Conservation (phyloP, 2,888 invertebrate genomes). For the Nomada goodeniana region DNA sequence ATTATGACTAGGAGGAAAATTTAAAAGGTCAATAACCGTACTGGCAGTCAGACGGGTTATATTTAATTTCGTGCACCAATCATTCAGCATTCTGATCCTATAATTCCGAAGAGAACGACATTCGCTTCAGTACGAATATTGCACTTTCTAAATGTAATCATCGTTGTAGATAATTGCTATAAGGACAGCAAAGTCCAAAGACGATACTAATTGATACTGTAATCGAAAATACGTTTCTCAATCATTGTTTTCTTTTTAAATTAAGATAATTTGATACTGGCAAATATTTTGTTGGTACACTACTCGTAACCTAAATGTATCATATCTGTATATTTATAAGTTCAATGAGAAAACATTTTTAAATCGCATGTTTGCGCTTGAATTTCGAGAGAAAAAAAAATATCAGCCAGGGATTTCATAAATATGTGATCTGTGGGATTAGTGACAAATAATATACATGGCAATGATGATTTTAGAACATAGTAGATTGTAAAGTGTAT, state of each 20-base stretch:
- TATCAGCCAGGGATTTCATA: not conserved
- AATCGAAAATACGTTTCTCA: not conserved
- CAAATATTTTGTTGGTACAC: not conserved
- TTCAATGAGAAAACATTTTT: not conserved
- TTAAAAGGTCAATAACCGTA: conserved; percentile 17
- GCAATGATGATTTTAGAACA: too few relatives aligned
- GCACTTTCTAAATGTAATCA: conserved; percentile 9
- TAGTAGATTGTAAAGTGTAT: not conserved
- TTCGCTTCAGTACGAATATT: not conserved
- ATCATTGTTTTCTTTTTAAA: conserved; percentile 8
- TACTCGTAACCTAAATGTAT: not conserved
- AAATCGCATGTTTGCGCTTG: not conserved
- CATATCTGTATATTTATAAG: not conserved
- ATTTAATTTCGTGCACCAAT: conserved; percentile 28
- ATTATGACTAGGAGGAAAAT: conserved; percentile 1
- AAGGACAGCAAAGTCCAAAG: conserved; percentile 38
- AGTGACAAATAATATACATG: not conserved
- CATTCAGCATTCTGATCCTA: not conserved
- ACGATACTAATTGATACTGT: conserved; percentile 6
- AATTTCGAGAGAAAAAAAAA: not conserved
- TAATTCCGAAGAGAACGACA: not conserved
- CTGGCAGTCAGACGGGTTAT: conserved; percentile 27
- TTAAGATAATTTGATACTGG: conserved; percentile 4
- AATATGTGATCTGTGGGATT: not conserved
- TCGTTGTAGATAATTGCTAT: conserved; percentile 14